Evolutionary conservation across 2,113 vertebrate species (phyloP).

Genomic region (Mesitornis unicolor): DNA sequence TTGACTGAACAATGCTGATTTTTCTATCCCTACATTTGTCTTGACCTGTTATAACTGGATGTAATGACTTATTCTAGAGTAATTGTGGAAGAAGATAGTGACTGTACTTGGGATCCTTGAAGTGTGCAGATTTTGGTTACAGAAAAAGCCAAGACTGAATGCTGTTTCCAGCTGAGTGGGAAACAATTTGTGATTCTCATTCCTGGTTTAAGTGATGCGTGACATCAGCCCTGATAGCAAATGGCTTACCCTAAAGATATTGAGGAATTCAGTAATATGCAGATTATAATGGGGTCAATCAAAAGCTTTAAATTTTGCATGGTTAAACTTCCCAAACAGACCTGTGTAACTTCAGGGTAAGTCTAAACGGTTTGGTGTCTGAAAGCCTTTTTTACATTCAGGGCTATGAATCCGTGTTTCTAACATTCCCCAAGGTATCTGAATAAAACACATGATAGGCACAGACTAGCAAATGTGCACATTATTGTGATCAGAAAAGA

Average conservation of each 20-base stretch:
- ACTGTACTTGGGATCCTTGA: neutral
- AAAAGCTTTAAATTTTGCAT: neutral
- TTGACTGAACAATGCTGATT: neutral
- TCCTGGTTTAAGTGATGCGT: neutral
- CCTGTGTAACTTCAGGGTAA: fast-evolving
- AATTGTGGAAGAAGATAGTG: neutral
- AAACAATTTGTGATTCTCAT: neutral
- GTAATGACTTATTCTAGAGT: neutral
- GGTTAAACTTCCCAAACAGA: neutral
- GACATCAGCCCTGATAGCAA: neutral
- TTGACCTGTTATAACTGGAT: neutral
- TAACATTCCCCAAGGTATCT: neutral
- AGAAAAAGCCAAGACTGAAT: neutral
- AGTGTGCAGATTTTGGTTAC: neutral
- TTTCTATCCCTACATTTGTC: neutral
- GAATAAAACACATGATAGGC: neutral
- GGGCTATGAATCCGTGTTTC: neutral
- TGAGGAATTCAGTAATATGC: neutral
- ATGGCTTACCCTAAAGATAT: neutral
- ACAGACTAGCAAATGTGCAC: neutral
- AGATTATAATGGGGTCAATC: neutral
- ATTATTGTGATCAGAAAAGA: neutral
- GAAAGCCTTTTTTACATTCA: neutral
- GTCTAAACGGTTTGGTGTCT: neutral
- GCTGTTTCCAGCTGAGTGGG: neutral